Evolutionary conservation across 2,888 invertebrate species (phyloP).

Genomic region (Cordylochernes scorpioides): DNA sequence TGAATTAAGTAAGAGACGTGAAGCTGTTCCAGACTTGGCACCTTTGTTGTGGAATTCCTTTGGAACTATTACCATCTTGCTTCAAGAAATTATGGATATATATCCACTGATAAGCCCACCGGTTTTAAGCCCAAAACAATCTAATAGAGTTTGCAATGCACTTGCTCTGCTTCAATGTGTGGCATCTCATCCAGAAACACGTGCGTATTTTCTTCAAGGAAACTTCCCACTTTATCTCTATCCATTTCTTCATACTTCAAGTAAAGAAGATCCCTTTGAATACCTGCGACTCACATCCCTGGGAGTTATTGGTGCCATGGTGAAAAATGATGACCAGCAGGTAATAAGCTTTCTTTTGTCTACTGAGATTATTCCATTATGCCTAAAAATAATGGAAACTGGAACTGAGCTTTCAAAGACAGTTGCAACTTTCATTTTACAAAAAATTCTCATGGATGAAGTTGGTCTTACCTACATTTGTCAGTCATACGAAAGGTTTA

Average conservation of each 20-base stretch:
- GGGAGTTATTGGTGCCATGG: constrained; percentile 93
- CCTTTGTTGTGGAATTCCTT: constrained; percentile 96
- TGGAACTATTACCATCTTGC: constrained; percentile 71
- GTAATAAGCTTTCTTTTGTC: constrained; percentile 91
- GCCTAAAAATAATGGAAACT: constrained; percentile 93
- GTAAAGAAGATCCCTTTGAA: constrained; percentile 90
- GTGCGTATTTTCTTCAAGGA: constrained; percentile 53
- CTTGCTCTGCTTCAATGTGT: constrained; percentile 89
- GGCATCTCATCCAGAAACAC: constrained; percentile 90
- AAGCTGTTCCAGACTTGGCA: constrained; percentile 78
- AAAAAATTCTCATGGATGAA: too few species aligned
- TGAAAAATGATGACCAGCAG: constrained; percentile 95
- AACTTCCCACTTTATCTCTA: constrained; percentile 53
- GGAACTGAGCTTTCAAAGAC: constrained; percentile 96
- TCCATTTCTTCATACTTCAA: constrained; percentile 89
- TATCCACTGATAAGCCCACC: constrained; percentile 96
- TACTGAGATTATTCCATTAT: constrained; percentile 94
- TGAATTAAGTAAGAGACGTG: constrained; percentile 56
- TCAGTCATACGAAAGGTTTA: too few species aligned
- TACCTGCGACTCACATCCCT: constrained; percentile 85
- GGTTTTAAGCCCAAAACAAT: constrained; percentile 64
- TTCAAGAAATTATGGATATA: constrained; percentile 85
- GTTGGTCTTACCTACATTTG: too few species aligned
- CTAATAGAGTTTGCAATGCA: constrained; percentile 94
- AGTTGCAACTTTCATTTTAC: too few species aligned